Percentiles rank a stretch among this genome's conserved stretches.
Evolutionary conservation across 2,888 invertebrate genomes (phyloP).

Genomic region (Prosopocoilus inquinatus): DNA sequence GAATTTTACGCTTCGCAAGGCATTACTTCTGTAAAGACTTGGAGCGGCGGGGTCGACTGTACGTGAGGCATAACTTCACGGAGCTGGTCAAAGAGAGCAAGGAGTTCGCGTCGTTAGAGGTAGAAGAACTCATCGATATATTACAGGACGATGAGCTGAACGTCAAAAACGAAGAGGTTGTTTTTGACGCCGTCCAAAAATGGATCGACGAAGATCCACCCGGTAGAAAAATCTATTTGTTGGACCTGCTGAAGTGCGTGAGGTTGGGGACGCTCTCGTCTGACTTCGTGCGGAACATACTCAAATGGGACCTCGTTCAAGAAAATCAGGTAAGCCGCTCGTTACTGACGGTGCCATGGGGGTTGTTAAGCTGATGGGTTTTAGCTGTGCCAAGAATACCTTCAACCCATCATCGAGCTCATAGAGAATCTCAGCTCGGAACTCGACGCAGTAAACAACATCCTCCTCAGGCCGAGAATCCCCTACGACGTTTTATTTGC

Average conservation of each 20-base stretch:
- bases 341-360: neutral
- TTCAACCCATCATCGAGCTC: conserved; percentile 29
- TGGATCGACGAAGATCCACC: conserved; percentile 66
- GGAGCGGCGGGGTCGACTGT: conserved; percentile 57
- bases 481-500: conserved; percentile 78
- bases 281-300: conserved; percentile 31
- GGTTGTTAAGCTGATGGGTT: conserved; percentile 2
- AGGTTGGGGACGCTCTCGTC: conserved; percentile 62
- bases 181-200: conserved; percentile 69
- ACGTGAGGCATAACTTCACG: conserved; percentile 40
- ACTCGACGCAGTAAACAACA: conserved; percentile 42
- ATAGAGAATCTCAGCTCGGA: conserved; percentile 25
- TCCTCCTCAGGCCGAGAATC: conserved; percentile 67
- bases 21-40: conserved; percentile 69
- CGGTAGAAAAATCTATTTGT: conserved; percentile 56
- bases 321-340: conserved; percentile 24
- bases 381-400: conserved; percentile 38
- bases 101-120: conserved; percentile 62
- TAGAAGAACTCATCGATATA: conserved; percentile 63
- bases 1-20: conserved; percentile 67
- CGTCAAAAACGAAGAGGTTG: conserved; percentile 68
- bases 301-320: conserved; percentile 29
- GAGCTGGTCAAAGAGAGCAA: conserved; percentile 61
- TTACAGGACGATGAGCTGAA: conserved; percentile 71
- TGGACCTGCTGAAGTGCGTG: conserved; percentile 62